Percentiles rank a stretch among this genome's conserved stretches.
Evolutionary conservation across 2,888 invertebrate genomes (phyloP).

Genomic region (Sphaeridia pumilis): DNA sequence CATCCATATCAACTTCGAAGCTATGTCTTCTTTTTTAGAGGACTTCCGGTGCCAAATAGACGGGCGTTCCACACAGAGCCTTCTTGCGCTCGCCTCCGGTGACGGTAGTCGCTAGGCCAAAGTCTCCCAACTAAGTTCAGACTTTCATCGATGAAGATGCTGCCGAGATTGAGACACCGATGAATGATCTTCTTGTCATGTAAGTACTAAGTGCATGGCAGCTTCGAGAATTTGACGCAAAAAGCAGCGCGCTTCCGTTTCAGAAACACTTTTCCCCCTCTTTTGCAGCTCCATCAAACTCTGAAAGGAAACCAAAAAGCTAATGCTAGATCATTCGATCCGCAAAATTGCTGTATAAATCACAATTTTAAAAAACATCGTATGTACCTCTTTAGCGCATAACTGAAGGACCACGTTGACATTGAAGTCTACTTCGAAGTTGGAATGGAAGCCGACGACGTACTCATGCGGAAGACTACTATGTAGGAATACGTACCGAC

Average conservation of each 20-base stretch:
- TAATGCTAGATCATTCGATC: no score
- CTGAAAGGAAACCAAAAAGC: no score
- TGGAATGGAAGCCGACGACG: constrained; percentile 86
- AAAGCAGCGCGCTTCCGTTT: constrained; percentile 96
- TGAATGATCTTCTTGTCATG: constrained; percentile 91
- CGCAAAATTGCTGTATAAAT: no score
- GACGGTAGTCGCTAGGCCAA: constrained; percentile 89
- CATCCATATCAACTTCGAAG: constrained; percentile 94
- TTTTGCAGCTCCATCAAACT: constrained; percentile 99
- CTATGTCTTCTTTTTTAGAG: constrained; percentile 94
- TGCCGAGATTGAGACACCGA: constrained; percentile 93
- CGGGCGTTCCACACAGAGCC: constrained; percentile 98
- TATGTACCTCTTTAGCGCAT: constrained; percentile 78
- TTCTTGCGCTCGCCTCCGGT: constrained; percentile 72
- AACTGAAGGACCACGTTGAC: constrained; percentile 93
- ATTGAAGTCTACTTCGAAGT: constrained; percentile 85
- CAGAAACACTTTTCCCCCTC: constrained; percentile 83
- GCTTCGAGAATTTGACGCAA: constrained; percentile 86
- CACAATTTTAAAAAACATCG: no score
- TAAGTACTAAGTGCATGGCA: constrained; percentile 81
- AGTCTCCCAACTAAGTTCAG: constrained; percentile 95
- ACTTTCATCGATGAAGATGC: constrained; percentile 89
- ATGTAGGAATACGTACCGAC: no score
- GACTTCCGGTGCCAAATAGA: constrained; percentile 99
- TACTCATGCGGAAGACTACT: constrained; percentile 73